Percentiles rank a stretch among this genome's conserved stretches.
phyloP scores from a whole-genome alignment of 23 tunicate genomes.

The Oikopleura vanhoeffeni region DNA sequence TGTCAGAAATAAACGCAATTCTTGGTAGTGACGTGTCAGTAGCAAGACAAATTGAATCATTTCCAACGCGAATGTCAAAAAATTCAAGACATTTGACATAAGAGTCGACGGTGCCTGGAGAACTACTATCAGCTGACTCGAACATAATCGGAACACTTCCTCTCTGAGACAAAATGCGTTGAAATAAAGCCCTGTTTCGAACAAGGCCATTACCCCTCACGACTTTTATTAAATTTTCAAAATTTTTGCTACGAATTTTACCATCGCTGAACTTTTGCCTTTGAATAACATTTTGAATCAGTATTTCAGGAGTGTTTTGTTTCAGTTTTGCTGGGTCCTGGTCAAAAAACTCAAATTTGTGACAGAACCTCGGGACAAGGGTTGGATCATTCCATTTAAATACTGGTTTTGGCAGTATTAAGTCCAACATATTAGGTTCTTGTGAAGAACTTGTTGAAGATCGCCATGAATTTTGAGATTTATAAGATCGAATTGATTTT shows the following conservation, averaged over 20 bases:
- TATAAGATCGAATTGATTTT: neutral
- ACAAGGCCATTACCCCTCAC: neutral
- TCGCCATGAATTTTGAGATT: too few relatives aligned
- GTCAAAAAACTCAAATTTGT: neutral
- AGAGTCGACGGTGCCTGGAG: neutral
- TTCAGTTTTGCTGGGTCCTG: neutral
- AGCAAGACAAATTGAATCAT: neutral
- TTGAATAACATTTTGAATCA: conserved; percentile 8
- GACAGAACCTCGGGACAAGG: neutral
- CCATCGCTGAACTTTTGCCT: neutral
- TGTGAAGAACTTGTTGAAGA: neutral
- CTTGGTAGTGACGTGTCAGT: neutral
- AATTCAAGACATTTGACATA: neutral
- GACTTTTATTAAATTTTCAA: neutral
- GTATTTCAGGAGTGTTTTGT: conserved; percentile 11
- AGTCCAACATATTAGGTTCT: neutral
- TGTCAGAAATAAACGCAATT: neutral
- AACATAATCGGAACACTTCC: neutral
- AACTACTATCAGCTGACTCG: neutral
- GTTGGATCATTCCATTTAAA: neutral
- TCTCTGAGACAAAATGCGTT: neutral
- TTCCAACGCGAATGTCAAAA: neutral
- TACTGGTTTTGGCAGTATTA: neutral
- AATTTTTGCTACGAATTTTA: neutral
- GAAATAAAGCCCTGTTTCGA: neutral